Evolutionary conservation across 37 sponge, comb jelly and placozoan genomes (phyloP).

Genomic region (Spongilla lacustris): DNA sequence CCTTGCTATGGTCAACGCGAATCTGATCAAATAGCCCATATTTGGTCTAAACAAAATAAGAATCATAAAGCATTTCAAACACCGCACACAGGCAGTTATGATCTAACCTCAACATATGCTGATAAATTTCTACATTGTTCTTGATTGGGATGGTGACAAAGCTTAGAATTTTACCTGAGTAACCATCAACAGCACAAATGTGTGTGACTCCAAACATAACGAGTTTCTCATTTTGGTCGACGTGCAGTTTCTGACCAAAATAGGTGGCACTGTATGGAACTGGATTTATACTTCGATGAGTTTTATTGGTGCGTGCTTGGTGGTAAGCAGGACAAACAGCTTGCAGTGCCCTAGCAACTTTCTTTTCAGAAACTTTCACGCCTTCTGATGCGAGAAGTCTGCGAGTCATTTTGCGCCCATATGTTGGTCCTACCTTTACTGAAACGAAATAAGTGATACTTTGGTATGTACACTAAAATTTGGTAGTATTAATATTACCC

Average conservation of each 20-base stretch:
- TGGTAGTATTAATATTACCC: background rate
- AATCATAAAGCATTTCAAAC: background rate
- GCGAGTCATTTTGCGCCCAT: constrained; percentile 38
- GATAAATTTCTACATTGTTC: constrained; percentile 37
- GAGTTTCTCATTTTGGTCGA: constrained; percentile 63
- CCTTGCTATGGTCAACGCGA: constrained; percentile 53
- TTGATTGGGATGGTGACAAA: constrained; percentile 31
- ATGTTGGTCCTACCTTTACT: constrained; percentile 53
- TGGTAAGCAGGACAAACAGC: constrained; percentile 26
- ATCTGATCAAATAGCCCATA: constrained; percentile 57
- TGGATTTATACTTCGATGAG: constrained; percentile 9
- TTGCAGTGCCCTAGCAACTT: constrained; percentile 13
- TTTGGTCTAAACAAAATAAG: background rate
- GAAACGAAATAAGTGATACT: background rate
- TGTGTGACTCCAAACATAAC: constrained; percentile 51
- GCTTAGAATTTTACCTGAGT: constrained; percentile 37
- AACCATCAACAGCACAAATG: constrained; percentile 42
- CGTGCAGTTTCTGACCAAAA: constrained; percentile 51
- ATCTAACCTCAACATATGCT: constrained; percentile 16
- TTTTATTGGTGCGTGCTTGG: background rate
- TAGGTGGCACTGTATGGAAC: constrained; percentile 43
- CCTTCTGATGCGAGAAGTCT: constrained; percentile 42
- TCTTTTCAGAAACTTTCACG: background rate
- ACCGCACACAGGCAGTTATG: background rate
- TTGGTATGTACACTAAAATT: too few species aligned